Evolutionary conservation across 1,140 invertebrate species (phyloP).

Genomic region (Apis dorsata): DNA sequence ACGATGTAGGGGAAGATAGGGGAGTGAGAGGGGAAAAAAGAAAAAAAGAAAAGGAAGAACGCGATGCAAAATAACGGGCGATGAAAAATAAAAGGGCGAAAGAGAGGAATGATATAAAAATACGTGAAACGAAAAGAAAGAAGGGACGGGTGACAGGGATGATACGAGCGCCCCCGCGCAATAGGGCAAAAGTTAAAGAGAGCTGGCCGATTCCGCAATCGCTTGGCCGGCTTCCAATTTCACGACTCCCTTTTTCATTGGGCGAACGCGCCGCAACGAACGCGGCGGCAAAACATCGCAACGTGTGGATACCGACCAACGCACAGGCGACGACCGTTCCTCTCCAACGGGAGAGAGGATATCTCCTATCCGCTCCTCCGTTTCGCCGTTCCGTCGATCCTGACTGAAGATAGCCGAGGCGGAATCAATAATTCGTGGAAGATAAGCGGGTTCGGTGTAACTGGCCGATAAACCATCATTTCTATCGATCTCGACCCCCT

Average conservation of each 20-base stretch:
- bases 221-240: constrained; percentile 72
- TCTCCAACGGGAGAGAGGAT: too few species aligned
- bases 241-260: constrained; percentile 70
- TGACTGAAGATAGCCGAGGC: constrained; percentile 13
- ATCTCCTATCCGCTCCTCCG: neutral
- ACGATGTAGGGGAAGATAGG: neutral
- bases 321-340: too few species aligned
- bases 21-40: neutral
- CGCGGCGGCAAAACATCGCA: constrained; percentile 71
- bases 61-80: neutral
- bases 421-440: constrained; percentile 29
- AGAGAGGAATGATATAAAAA: neutral
- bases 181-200: constrained; percentile 51
- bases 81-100: neutral
- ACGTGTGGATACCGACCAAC: constrained; percentile 48
- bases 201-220: constrained; percentile 72
- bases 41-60: neutral
- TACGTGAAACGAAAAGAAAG: too few species aligned
- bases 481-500: neutral
- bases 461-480: neutral
- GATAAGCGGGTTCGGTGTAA: constrained; percentile 3
- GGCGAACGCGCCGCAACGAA: constrained; percentile 62
- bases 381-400: neutral
- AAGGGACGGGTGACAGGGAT: constrained; percentile 2
- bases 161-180: neutral